These are phyloP conservation scores for Sarcophaga rosellei DNA, from an alignment of 2,888 invertebrate species.

Conservation along the genomic window DNA sequence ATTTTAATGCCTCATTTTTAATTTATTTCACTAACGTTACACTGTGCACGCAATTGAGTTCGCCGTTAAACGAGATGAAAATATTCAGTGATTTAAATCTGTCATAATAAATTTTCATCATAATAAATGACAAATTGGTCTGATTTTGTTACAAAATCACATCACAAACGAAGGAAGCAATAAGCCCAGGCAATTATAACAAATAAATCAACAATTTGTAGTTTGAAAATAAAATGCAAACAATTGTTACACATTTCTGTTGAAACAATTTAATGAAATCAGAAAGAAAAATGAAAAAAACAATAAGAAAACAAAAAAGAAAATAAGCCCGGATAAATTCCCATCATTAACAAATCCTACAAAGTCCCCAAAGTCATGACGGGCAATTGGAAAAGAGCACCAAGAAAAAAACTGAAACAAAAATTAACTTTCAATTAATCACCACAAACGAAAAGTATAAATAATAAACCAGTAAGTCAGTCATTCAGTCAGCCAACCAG, in stretches of 20 bases:
- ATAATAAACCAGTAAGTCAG: slow-evolving; percentile 29
- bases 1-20: too few species aligned
- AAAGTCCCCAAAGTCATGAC: neutral
- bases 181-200: slow-evolving; percentile 42
- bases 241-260: slow-evolving; percentile 44
- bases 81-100: slow-evolving; percentile 58
- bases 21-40: neutral
- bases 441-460: slow-evolving; percentile 42
- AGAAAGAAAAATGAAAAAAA: slow-evolving; percentile 2
- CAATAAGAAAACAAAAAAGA: slow-evolving; percentile 1
- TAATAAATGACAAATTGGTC: slow-evolving; percentile 56
- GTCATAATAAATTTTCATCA: slow-evolving; percentile 67
- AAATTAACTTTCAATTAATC: slow-evolving; percentile 64
- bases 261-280: slow-evolving; percentile 21
- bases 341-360: slow-evolving; percentile 22
- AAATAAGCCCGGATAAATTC: slow-evolving; percentile 52
- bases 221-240: slow-evolving; percentile 43
- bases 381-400: neutral
- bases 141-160: slow-evolving; percentile 6
- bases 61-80: neutral
- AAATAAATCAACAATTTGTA: slow-evolving; percentile 40
- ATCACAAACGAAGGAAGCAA: neutral
- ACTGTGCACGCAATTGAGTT: slow-evolving; percentile 2
- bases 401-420: slow-evolving; percentile 11
- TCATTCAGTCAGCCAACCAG: neutral